These are phyloP conservation scores for Heliopora coerulea DNA, from an alignment of 92 coral and sea anemone species.

Conservation along the genomic window DNA sequence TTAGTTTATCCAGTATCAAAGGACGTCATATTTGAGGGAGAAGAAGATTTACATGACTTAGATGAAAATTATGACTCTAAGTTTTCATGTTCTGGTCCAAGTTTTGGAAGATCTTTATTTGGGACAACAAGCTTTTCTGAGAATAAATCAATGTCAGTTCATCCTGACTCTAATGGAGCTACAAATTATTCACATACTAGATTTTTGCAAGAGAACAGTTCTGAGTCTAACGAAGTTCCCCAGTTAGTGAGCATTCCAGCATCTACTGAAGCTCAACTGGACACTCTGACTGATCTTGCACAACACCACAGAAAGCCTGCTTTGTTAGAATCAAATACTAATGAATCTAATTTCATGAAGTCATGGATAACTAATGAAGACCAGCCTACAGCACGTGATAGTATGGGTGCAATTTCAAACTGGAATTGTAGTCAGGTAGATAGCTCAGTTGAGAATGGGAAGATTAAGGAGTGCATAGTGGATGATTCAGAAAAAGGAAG, in stretches of 20 bases:
- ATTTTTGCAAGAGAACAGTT: neutral
- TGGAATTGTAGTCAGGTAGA: neutral
- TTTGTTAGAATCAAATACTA: neutral
- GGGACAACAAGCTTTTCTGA: neutral
- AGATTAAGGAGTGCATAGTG: too few species aligned
- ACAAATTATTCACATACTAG: neutral
- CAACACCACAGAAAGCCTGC: neutral
- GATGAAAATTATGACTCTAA: neutral
- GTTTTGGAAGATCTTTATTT: constrained; percentile 2
- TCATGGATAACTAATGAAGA: neutral
- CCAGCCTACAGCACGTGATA: neutral
- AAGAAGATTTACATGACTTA: neutral
- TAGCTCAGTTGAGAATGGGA: neutral
- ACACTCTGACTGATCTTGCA: neutral
- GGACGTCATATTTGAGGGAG: neutral
- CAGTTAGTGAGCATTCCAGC: neutral
- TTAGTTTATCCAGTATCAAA: neutral
- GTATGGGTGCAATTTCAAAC: neutral
- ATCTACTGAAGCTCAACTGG: neutral
- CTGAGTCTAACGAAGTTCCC: neutral
- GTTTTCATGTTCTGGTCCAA: neutral
- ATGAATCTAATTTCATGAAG: neutral
- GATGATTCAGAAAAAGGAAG: neutral
- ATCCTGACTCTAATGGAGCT: neutral
- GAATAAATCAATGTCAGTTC: neutral